Conservation (phyloP, 2,888 invertebrate genomes). For the Philopedon plagiatum region DNA sequence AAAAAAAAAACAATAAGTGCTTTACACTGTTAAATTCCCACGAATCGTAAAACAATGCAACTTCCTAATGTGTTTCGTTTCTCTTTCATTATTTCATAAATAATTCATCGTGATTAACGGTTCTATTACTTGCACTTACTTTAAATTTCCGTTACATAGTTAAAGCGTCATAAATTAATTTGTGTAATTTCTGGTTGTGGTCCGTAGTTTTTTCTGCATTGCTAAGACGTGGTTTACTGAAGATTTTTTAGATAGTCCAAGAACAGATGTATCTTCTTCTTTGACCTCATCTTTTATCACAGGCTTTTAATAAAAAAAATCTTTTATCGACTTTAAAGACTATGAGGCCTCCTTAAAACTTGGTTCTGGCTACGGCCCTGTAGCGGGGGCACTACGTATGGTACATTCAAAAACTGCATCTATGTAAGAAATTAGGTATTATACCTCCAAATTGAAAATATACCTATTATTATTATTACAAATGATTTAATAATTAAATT, state of each 20-base stretch:
- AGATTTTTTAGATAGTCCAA: too few relatives aligned
- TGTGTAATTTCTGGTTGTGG: not conserved
- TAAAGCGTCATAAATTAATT: not conserved
- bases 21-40: not conserved
- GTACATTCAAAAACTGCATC: too few relatives aligned
- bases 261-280: too few relatives aligned
- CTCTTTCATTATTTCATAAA: slow-evolving; percentile 23
- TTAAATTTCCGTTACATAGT: slow-evolving; percentile 6
- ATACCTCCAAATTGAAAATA: not conserved
- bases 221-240: too few relatives aligned
- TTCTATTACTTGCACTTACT: slow-evolving; percentile 1
- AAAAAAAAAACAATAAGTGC: not conserved
- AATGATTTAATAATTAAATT: slow-evolving; percentile 3
- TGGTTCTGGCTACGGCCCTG: too few relatives aligned
- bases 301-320: too few relatives aligned
- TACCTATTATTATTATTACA: not conserved
- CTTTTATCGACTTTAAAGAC: too few relatives aligned
- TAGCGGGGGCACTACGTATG: too few relatives aligned
- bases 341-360: too few relatives aligned
- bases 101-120: slow-evolving; percentile 12
- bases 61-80: slow-evolving; percentile 1
- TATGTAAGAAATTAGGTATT: too few relatives aligned
- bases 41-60: not conserved
- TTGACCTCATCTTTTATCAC: too few relatives aligned
- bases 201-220: not conserved